Percentiles rank a stretch among this genome's conserved stretches.
phyloP scores from a whole-genome alignment of 2,113 vertebrate species.

The Amphilophus citrinellus region DNA sequence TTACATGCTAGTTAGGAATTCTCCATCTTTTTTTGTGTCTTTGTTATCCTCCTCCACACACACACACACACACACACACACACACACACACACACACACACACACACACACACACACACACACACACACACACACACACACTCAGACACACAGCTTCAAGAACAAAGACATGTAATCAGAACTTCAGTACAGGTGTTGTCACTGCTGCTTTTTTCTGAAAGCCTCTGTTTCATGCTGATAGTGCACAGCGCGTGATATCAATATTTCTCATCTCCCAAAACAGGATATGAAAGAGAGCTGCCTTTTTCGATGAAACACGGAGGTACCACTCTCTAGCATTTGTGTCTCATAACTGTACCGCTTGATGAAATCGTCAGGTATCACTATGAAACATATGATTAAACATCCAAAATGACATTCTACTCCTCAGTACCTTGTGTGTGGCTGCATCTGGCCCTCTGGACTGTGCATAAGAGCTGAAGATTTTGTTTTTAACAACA shows the following conservation, averaged over 20 bases:
- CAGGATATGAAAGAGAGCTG: conserved; percentile 71
- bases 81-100: background rate
- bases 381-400: conserved; percentile 24
- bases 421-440: background rate
- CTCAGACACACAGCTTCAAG: conserved; percentile 2
- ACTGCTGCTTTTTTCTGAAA: conserved; percentile 48
- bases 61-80: background rate
- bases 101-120: too few relatives aligned
- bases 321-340: conserved; percentile 26
- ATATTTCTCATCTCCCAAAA: conserved; percentile 71
- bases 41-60: background rate
- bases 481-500: conserved; percentile 20
- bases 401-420: background rate
- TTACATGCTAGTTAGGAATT: background rate
- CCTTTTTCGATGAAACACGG: conserved; percentile 45
- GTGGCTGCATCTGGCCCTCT: background rate
- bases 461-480: background rate
- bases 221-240: conserved; percentile 61
- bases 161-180: conserved; percentile 52
- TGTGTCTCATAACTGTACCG: conserved; percentile 21
- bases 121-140: background rate
- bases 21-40: conserved; percentile 22
- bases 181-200: conserved; percentile 61
- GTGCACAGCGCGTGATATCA: conserved; percentile 57
- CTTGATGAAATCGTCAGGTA: conserved; percentile 34